Evolutionary conservation across 1,140 invertebrate species (phyloP).

Genomic region (Nilaparvata lugens): DNA sequence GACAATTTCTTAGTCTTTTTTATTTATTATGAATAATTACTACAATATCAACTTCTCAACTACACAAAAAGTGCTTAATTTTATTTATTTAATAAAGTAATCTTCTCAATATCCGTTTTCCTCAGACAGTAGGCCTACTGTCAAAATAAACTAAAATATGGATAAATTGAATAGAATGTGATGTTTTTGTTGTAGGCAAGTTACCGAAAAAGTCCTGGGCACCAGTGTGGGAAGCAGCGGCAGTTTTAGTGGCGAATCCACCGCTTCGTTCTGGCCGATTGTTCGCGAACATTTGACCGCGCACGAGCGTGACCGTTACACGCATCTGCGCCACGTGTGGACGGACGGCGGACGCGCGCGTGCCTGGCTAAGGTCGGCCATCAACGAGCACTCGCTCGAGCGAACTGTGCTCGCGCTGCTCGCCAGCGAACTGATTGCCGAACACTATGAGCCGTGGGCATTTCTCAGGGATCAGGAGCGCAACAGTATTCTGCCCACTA

Average conservation of each 20-base stretch:
- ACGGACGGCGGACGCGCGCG: conserved; percentile 73
- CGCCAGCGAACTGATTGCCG: conserved; percentile 28
- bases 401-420: conserved; percentile 71
- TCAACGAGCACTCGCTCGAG: conserved; percentile 85
- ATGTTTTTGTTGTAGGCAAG: conserved; percentile 43
- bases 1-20: too few relatives aligned
- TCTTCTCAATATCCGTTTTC: too few relatives aligned
- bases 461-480: conserved; percentile 67
- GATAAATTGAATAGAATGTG: too few relatives aligned
- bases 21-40: too few relatives aligned
- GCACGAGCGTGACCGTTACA: conserved; percentile 79
- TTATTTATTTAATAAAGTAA: too few relatives aligned
- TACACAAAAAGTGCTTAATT: too few relatives aligned
- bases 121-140: too few relatives aligned
- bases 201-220: conserved; percentile 47
- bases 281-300: conserved; percentile 63
- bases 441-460: conserved; percentile 79
- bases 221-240: conserved; percentile 23
- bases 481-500: conserved; percentile 62
- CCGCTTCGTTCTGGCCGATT: conserved; percentile 53
- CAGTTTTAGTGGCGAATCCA: conserved; percentile 8
- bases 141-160: too few relatives aligned
- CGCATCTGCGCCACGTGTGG: conserved; percentile 65
- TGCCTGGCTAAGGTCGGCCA: conserved; percentile 74
- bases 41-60: too few relatives aligned